Evolutionary conservation across 2,113 vertebrate species (phyloP).

Genomic region (Peromyscus maniculatus): DNA sequence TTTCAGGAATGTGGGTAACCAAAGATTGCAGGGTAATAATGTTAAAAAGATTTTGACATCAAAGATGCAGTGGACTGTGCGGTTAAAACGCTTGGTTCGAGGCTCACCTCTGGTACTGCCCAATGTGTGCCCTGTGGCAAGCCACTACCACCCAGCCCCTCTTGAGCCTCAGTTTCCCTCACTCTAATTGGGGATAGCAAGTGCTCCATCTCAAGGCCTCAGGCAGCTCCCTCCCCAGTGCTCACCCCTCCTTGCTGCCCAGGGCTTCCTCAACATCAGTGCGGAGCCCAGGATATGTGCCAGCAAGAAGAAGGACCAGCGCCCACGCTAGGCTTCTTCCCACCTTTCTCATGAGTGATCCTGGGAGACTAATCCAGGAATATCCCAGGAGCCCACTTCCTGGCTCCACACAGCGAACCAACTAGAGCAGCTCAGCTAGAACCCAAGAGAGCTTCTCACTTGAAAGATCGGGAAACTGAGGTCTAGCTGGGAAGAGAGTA

Average conservation of each 20-base stretch:
- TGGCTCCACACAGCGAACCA: not conserved
- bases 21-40: not conserved
- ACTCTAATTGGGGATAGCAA: not conserved
- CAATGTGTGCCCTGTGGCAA: not conserved
- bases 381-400: not conserved
- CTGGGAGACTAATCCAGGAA: not conserved
- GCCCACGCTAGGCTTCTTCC: no score
- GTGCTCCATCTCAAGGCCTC: not conserved
- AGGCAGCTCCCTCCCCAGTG: not conserved
- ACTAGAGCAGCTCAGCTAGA: not conserved
- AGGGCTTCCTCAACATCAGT: not conserved
- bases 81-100: not conserved
- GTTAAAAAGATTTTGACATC: not conserved
- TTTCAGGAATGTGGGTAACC: constrained; percentile 49
- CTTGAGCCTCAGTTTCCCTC: not conserved
- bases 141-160: not conserved
- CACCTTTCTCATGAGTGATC: not conserved
- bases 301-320: not conserved
- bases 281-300: not conserved
- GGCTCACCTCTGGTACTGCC: not conserved
- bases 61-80: not conserved
- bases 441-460: not conserved
- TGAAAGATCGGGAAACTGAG: not conserved
- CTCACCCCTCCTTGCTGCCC: not conserved
- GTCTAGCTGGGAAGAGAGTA: not conserved